Evolutionary conservation across 2,797 vertebrate genomes (phyloP), one percentile per base, ranked within the genome.

Genomic region (Lithobates pipiens): DNA sequence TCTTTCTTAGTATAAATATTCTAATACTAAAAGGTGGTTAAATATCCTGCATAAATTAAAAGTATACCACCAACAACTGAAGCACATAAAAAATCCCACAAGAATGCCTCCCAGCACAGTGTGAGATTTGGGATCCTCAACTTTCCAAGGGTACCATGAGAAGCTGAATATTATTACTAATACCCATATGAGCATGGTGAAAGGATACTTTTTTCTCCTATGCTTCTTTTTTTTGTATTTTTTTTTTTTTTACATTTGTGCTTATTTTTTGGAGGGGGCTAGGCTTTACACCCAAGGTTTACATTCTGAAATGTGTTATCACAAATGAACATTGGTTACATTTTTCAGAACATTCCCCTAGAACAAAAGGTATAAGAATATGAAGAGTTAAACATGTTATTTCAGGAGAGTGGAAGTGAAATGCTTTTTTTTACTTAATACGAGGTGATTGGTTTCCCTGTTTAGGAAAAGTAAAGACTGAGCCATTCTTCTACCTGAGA

Each of bases 401-500:
- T 65, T 67, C 16, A 29, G 71, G 27, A 73, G 39, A 80, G 69
- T 10, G 25, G 10, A 29, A 54, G 50, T 73, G 10, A 75, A 75
- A 75, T 75, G 21, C 70, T 78, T 67, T 65, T 65, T 78, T 11
- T 46, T 63, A 68, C 34, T 32, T 77, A 71, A 29, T 57, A 42
- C 73, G 76, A 73, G 29, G 34, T 82, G 85, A 87, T 87, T 87
- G 81, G 80, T 87, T 80, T 79, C 76, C 81, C 76, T 67, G 71
- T 36, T 68, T 57, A 79, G 42, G 61, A 50, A 61, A 42, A 87
- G 82, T 80, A 86, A 86, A 80, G 86, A 80, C 81, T 83, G 42
- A 83, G 71, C 85, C 34, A 44, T 83, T 76, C 81, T 57, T 81
- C 81, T 80, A 84, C 69, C 76, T 83, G 71, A 36, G 63, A 69